These are phyloP conservation scores for Microdon myrmicae DNA, from an alignment of 2,888 invertebrate species.

Conservation along the genomic window DNA sequence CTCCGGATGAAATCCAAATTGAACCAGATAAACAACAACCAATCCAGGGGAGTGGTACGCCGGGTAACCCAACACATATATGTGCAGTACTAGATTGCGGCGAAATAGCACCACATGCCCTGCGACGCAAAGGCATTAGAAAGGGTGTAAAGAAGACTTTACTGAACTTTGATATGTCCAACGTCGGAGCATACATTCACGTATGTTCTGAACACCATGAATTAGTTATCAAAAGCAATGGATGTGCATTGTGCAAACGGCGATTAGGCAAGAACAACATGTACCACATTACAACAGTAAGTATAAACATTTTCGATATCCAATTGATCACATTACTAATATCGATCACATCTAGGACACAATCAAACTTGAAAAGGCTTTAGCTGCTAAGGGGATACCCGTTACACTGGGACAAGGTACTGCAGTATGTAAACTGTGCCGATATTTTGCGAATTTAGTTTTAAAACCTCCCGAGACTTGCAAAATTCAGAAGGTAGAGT, in stretches of 20 bases:
- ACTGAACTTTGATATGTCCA: constrained; percentile 74
- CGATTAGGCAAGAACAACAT: constrained; percentile 81
- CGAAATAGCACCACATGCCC: constrained; percentile 72
- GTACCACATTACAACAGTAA: constrained; percentile 74
- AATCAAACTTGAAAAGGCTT: constrained; percentile 69
- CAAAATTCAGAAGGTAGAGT: constrained; percentile 66
- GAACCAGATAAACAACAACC: constrained; percentile 54
- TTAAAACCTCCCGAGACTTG: constrained; percentile 72
- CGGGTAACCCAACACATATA: constrained; percentile 44
- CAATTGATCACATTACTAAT: constrained; percentile 1
- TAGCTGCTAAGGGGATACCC: constrained; percentile 75
- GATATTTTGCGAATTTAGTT: constrained; percentile 79
- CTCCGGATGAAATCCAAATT: not conserved
- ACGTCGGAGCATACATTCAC: constrained; percentile 69
- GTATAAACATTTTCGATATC: constrained; percentile 10
- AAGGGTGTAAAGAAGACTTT: constrained; percentile 75
- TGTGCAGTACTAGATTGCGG: constrained; percentile 77
- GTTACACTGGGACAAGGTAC: constrained; percentile 75
- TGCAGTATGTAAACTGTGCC: constrained; percentile 84
- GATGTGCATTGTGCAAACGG: constrained; percentile 81
- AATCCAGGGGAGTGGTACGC: constrained; percentile 10
- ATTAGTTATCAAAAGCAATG: constrained; percentile 77
- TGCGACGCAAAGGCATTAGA: constrained; percentile 79
- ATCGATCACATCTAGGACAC: constrained; percentile 67
- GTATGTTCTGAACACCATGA: constrained; percentile 78